Conservation (phyloP, 2,888 invertebrate genomes). For the Rhabditoides inermis region DNA sequence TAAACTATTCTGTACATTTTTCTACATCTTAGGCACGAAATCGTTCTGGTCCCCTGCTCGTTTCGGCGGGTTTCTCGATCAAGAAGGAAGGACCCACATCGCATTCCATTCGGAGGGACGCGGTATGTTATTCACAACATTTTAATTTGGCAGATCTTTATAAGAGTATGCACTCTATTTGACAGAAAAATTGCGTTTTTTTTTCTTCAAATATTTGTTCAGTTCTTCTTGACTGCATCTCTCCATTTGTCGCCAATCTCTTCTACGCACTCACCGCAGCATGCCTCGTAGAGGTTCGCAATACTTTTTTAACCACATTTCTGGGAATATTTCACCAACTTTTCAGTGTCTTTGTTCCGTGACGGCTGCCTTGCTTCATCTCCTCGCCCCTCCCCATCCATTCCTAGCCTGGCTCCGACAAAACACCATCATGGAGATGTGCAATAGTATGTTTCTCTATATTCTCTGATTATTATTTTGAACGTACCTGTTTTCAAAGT, state of each 20-base stretch:
- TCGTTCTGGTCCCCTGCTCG: slow-evolving; percentile 36
- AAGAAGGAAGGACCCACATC: slow-evolving; percentile 23
- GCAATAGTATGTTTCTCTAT: slow-evolving; percentile 31
- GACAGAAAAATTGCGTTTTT: not conserved
- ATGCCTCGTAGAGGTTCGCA: too few relatives aligned
- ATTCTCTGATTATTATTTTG: too few relatives aligned
- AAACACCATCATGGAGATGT: slow-evolving; percentile 35
- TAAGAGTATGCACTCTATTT: not conserved
- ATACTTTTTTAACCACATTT: too few relatives aligned
- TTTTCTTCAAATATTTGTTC: slow-evolving; percentile 6
- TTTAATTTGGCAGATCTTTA: not conserved
- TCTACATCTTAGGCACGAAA: too few relatives aligned
- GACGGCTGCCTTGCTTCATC: too few relatives aligned
- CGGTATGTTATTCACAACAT: slow-evolving; percentile 13
- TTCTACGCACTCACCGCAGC: too few relatives aligned
- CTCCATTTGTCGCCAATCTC: slow-evolving; percentile 34
- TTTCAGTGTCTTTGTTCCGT: too few relatives aligned
- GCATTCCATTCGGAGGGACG: slow-evolving; percentile 28
- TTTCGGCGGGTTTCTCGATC: slow-evolving; percentile 31
- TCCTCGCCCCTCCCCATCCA: slow-evolving; percentile 26
- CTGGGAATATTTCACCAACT: too few relatives aligned
- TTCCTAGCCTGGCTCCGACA: slow-evolving; percentile 33
- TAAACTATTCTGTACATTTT: too few relatives aligned
- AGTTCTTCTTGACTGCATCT: slow-evolving; percentile 41
- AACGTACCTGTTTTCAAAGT: too few relatives aligned